Evolutionary conservation across 2,113 vertebrate species (phyloP).

Genomic region (Prunella fulvescens): DNA sequence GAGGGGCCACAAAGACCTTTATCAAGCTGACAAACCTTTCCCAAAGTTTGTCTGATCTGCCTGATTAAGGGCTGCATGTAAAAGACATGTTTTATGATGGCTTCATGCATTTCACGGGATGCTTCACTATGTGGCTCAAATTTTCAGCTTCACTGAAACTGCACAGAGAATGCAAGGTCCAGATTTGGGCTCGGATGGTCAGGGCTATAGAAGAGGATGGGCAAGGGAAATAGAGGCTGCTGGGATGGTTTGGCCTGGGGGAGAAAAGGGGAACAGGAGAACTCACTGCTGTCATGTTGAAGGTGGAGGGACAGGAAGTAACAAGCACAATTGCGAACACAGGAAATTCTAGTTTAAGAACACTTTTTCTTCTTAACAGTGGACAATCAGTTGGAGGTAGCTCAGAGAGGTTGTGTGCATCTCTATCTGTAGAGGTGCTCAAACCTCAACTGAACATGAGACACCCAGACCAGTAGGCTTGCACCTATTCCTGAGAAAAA

Average conservation of each 20-base stretch:
- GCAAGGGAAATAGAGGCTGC: background rate
- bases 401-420: rapidly evolving
- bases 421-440: background rate
- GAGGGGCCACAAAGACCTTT: background rate
- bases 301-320: background rate
- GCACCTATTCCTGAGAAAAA: background rate
- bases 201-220: background rate
- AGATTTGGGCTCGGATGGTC: background rate
- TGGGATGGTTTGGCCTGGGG: background rate
- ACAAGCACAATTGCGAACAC: background rate
- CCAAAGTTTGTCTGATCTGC: background rate
- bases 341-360: background rate
- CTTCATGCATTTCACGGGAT: background rate
- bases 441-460: background rate
- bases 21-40: background rate
- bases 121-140: background rate
- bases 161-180: background rate
- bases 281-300: background rate
- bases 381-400: background rate
- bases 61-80: background rate
- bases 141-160: background rate
- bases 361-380: background rate
- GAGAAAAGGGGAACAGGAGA: background rate
- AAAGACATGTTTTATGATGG: background rate
- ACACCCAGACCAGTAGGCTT: background rate